Conservation (phyloP, 1,140 invertebrate species). For the Glomeris maerens region DNA sequence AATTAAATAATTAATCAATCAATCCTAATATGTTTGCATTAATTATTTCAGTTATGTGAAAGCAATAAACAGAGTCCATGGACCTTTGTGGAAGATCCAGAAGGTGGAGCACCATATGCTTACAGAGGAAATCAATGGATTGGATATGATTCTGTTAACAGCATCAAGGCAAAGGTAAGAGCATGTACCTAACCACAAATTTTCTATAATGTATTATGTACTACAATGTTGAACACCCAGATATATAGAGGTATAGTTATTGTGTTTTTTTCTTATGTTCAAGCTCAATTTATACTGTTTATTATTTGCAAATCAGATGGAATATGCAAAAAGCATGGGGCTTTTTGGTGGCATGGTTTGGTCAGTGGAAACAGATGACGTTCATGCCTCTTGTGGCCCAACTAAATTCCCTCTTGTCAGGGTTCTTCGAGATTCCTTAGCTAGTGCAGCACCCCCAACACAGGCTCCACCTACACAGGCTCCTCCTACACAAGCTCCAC, state of each 20-base stretch:
- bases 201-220: too few species aligned
- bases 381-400: constrained; percentile 3
- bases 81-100: constrained; percentile 77
- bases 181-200: too few species aligned
- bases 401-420: neutral
- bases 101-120: constrained; percentile 76
- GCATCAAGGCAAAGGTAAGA: constrained; percentile 58
- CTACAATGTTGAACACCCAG: neutral
- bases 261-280: neutral
- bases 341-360: constrained; percentile 80
- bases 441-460: neutral
- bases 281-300: neutral
- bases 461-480: neutral
- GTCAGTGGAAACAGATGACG: constrained; percentile 42
- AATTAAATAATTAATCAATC: neutral
- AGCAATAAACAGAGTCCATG: constrained; percentile 51
- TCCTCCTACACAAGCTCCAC: neutral
- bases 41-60: constrained; percentile 81
- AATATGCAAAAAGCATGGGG: constrained; percentile 55
- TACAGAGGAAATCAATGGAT: constrained; percentile 74
- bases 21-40: constrained; percentile 14
- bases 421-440: neutral
- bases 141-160: constrained; percentile 75
- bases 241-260: neutral
- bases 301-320: constrained; percentile 32